Percentiles rank a stretch among this genome's conserved stretches.
Conservation (phyloP, 2,113 vertebrate genomes). For the Empidonax traillii region DNA sequence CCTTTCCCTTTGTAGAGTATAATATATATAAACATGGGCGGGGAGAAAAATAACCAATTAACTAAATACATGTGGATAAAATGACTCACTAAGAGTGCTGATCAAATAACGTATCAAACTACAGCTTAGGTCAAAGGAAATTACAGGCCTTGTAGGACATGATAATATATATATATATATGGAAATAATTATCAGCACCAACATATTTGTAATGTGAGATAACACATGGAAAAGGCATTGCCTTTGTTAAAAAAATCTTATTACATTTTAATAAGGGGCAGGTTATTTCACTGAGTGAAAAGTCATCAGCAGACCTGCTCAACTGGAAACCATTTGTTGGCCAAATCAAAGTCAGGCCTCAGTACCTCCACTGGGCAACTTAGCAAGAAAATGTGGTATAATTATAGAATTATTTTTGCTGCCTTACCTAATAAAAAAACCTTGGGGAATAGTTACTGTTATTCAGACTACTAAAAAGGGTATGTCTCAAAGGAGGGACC, state of each 20-base stretch:
- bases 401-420: not conserved
- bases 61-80: slow-evolving; percentile 74
- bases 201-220: slow-evolving; percentile 57
- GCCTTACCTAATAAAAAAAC: not conserved
- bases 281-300: slow-evolving; percentile 1
- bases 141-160: slow-evolving; percentile 65
- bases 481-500: rapidly evolving
- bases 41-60: slow-evolving; percentile 74
- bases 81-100: slow-evolving; percentile 68
- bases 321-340: not conserved
- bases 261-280: slow-evolving; percentile 32
- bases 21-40: slow-evolving; percentile 77
- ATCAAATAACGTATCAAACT: slow-evolving; percentile 73
- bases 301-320: not conserved
- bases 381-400: not conserved
- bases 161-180: slow-evolving; percentile 69
- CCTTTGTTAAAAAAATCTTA: slow-evolving; percentile 2
- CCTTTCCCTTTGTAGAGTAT: slow-evolving; percentile 66
- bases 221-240: slow-evolving; percentile 16
- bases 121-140: slow-evolving; percentile 76
- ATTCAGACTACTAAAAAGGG: not conserved
- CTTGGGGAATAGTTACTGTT: not conserved
- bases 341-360: not conserved
- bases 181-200: slow-evolving; percentile 62
- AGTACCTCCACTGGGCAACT: not conserved